These are phyloP conservation scores for Pangasianodon gigas DNA, from an alignment of 2,113 vertebrate species.

Conservation along the genomic window DNA sequence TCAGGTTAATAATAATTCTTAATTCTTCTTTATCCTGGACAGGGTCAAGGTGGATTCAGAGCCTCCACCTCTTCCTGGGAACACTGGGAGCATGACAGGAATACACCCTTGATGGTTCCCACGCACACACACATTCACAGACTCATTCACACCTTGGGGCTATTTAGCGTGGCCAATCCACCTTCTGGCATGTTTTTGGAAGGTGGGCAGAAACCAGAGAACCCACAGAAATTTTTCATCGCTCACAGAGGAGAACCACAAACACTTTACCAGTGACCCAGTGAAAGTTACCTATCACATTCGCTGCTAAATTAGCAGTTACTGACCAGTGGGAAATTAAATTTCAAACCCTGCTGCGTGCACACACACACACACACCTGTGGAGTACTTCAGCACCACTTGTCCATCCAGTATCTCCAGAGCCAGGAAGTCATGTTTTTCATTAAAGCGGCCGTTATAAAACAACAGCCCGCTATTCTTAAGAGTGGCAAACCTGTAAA, in stretches of 20 bases:
- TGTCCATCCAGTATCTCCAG: slow-evolving; percentile 93
- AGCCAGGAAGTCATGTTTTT: slow-evolving; percentile 96
- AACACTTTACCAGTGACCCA: background rate
- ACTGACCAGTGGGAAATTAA: background rate
- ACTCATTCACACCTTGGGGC: background rate
- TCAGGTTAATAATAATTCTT: background rate
- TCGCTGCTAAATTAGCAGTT: background rate
- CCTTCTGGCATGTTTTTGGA: no score
- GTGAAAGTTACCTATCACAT: background rate
- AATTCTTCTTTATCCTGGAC: background rate
- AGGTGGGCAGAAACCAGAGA: background rate
- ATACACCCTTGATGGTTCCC: background rate
- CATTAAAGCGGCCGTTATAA: slow-evolving; percentile 96
- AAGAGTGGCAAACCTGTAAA: slow-evolving; percentile 87
- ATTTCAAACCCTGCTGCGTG: background rate
- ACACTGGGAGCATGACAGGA: background rate
- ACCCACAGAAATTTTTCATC: background rate
- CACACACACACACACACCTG: slow-evolving; percentile 75
- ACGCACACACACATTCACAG: background rate
- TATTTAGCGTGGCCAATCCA: background rate
- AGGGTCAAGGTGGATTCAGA: background rate
- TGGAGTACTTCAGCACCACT: slow-evolving; percentile 95
- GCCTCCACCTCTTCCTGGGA: background rate
- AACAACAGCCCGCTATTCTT: slow-evolving; percentile 88
- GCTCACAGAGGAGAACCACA: background rate